Conservation (phyloP, 2,797 vertebrate genomes). For the Anas bernieri region DNA sequence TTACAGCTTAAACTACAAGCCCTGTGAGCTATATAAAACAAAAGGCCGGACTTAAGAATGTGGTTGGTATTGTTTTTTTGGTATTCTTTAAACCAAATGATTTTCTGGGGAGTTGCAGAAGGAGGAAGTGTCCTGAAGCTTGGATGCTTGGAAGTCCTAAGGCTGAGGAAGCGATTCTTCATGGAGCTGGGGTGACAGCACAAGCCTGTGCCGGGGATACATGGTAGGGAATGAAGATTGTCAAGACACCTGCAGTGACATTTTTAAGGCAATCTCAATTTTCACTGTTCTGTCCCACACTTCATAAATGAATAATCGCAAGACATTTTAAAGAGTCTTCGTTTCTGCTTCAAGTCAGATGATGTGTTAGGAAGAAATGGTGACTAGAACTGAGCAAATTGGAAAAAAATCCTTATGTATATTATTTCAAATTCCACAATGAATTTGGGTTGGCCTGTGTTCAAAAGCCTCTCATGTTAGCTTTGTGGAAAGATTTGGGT, state of each 20-base stretch:
- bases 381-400: constrained; percentile 40
- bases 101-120: background rate
- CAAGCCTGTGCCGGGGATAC: background rate
- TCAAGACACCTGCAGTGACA: constrained; percentile 29
- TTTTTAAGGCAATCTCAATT: constrained; percentile 38
- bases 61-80: background rate
- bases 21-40: background rate
- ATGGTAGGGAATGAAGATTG: background rate
- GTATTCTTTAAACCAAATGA: background rate
- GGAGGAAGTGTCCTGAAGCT: background rate
- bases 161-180: background rate
- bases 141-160: background rate
- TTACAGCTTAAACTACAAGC: background rate
- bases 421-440: constrained; percentile 59
- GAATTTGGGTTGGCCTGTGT: constrained; percentile 20
- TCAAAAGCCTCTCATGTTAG: constrained; percentile 17
- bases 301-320: constrained; percentile 27
- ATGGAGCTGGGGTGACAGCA: background rate
- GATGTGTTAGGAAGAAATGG: background rate
- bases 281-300: constrained; percentile 13
- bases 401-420: constrained; percentile 50
- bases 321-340: constrained; percentile 5
- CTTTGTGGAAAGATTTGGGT: constrained; percentile 37
- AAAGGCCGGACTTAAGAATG: background rate
- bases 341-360: background rate